These are phyloP conservation scores for Rhinolophus sinicus DNA, from an alignment of 2,113 vertebrate species.

Conservation along the genomic window DNA sequence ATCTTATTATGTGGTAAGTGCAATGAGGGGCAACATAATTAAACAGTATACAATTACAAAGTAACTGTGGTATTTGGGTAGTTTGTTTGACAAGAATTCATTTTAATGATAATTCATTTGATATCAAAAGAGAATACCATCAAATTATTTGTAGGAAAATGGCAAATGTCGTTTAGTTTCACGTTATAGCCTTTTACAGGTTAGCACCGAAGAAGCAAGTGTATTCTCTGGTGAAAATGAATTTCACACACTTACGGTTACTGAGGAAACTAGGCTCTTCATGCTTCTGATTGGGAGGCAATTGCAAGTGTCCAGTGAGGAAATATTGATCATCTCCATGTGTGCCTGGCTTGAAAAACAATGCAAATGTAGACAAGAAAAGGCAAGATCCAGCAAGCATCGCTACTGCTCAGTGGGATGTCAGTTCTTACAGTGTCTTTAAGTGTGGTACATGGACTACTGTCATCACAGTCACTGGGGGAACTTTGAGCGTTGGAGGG, in stretches of 20 bases:
- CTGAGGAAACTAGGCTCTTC: background rate
- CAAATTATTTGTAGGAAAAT: conserved; percentile 41
- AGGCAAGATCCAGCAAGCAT: background rate
- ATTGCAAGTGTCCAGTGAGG: background rate
- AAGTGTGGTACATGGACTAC: fast-evolving
- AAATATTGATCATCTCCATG: background rate
- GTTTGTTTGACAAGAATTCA: conserved; percentile 54
- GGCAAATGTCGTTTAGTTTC: conserved; percentile 44
- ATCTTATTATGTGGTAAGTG: conserved; percentile 83
- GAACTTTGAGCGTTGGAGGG: background rate
- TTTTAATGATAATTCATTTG: conserved; percentile 49
- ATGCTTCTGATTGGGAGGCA: background rate
- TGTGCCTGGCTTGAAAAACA: background rate
- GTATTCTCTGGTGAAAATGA: conserved; percentile 20
- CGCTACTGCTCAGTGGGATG: background rate
- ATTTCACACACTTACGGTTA: background rate
- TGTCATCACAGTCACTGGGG: background rate
- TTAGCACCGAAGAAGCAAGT: background rate
- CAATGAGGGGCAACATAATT: conserved; percentile 78
- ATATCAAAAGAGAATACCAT: background rate
- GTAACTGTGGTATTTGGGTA: conserved; percentile 14
- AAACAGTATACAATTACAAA: conserved; percentile 75
- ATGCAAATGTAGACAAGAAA: background rate
- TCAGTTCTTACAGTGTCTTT: background rate
- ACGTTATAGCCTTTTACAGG: conserved; percentile 17